Conservation (phyloP, 2,113 vertebrate species). For the Callocephalon fimbriatum region DNA sequence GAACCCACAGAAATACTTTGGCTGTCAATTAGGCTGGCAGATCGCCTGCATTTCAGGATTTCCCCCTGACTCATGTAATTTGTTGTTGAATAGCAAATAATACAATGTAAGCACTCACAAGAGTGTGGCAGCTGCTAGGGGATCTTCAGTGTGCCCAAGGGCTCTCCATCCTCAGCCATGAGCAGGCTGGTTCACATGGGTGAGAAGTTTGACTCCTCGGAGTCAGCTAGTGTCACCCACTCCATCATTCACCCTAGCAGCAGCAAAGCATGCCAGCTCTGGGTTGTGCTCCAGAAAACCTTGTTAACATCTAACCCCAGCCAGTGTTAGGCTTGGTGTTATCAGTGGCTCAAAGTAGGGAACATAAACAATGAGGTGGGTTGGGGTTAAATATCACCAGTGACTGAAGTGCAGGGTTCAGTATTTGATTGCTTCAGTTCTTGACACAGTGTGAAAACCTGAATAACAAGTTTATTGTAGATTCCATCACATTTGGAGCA, state of each 20-base stretch:
- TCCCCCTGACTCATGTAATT: neutral
- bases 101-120: neutral
- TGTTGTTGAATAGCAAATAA: neutral
- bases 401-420: neutral
- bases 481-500: neutral
- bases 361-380: neutral
- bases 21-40: neutral
- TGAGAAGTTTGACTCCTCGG: neutral
- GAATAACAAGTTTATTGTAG: neutral
- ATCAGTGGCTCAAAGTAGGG: neutral
- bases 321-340: neutral
- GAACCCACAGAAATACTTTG: neutral
- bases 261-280: neutral
- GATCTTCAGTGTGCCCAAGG: neutral
- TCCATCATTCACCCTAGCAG: neutral
- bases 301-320: neutral
- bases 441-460: neutral
- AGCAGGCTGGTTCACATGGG: fast-evolving
- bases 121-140: neutral
- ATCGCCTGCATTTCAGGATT: neutral
- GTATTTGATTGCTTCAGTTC: neutral
- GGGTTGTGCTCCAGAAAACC: neutral
- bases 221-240: neutral
- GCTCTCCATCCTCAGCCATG: neutral
- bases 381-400: neutral